Conservation (phyloP, 2,113 vertebrate species). For the Panurus biarmicus region DNA sequence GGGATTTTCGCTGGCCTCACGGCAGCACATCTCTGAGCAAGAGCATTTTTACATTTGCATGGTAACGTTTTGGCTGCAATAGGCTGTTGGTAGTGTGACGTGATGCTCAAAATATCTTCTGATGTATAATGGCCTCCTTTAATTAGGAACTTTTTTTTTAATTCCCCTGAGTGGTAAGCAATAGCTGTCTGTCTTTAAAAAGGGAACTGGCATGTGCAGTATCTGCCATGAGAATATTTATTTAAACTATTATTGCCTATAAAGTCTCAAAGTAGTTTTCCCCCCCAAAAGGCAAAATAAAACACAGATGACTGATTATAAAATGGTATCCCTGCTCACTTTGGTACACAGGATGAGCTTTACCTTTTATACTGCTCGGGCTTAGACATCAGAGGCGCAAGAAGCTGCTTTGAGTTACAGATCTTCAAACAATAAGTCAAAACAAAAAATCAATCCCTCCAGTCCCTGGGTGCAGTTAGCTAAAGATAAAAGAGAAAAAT, state of each 20-base stretch:
- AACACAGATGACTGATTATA: slow-evolving; percentile 71
- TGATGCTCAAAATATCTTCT: slow-evolving; percentile 43
- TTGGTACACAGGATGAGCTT: slow-evolving; percentile 74
- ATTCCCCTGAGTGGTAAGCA: not conserved
- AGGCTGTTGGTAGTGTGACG: slow-evolving; percentile 6
- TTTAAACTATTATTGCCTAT: slow-evolving; percentile 46
- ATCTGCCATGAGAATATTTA: slow-evolving; percentile 19
- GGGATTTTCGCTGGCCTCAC: not conserved
- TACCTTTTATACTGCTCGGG: slow-evolving; percentile 87
- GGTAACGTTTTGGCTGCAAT: slow-evolving; percentile 16
- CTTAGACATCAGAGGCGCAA: slow-evolving; percentile 88
- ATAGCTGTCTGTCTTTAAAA: not conserved
- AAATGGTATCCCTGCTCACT: slow-evolving; percentile 58
- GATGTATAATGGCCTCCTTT: slow-evolving; percentile 19
- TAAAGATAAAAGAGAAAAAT: slow-evolving; percentile 90
- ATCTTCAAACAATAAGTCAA: slow-evolving; percentile 97
- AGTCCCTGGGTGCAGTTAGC: slow-evolving; percentile 80
- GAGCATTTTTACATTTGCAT: not conserved
- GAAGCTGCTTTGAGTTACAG: slow-evolving; percentile 90
- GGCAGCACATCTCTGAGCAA: not conserved
- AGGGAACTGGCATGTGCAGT: not conserved
- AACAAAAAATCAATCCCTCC: slow-evolving; percentile 91
- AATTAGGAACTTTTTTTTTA: not conserved
- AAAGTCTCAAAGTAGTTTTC: slow-evolving; percentile 61
- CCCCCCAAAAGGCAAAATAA: slow-evolving; percentile 53